Evolutionary conservation across 2,113 vertebrate genomes (phyloP).

Genomic region (Chaetura pelagica): DNA sequence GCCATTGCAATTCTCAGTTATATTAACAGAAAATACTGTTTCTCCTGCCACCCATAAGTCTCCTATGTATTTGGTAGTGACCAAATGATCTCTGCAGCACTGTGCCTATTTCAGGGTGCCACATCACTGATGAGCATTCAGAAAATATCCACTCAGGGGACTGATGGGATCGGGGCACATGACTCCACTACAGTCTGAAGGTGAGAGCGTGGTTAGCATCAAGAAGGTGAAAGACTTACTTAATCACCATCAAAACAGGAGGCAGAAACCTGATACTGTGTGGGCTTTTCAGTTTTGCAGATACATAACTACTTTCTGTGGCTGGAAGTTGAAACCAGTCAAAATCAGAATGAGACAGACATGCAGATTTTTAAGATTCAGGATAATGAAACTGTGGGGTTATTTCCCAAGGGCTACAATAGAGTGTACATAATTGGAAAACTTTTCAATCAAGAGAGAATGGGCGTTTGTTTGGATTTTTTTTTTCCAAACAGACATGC

Average conservation of each 20-base stretch:
- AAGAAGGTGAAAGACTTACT: not conserved
- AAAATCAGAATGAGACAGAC: conserved; percentile 10
- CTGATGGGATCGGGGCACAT: not conserved
- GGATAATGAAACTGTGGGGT: conserved; percentile 17
- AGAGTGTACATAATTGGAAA: not conserved
- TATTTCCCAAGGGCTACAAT: conserved; percentile 17
- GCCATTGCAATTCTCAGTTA: not conserved
- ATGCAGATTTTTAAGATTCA: not conserved
- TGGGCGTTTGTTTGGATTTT: not conserved
- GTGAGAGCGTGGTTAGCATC: not conserved
- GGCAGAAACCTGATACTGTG: not conserved
- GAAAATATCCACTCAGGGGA: not conserved
- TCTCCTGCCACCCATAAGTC: not conserved
- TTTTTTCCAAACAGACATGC: not conserved
- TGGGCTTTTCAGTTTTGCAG: not conserved
- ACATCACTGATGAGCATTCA: not conserved
- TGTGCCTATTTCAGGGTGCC: not conserved
- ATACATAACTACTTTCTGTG: not conserved
- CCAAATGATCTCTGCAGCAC: not conserved
- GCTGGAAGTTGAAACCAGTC: conserved; percentile 3
- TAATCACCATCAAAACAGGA: not conserved
- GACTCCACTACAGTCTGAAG: not conserved
- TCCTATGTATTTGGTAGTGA: not conserved
- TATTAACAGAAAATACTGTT: not conserved
- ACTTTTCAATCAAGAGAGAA: conserved; percentile 4